A percentile compares a stretch with the other conserved stretches of the same genome.
These are phyloP conservation scores for Mycetomoellerius zeteki DNA, from an alignment of 1,140 invertebrate genomes.

Conservation along the genomic window DNA sequence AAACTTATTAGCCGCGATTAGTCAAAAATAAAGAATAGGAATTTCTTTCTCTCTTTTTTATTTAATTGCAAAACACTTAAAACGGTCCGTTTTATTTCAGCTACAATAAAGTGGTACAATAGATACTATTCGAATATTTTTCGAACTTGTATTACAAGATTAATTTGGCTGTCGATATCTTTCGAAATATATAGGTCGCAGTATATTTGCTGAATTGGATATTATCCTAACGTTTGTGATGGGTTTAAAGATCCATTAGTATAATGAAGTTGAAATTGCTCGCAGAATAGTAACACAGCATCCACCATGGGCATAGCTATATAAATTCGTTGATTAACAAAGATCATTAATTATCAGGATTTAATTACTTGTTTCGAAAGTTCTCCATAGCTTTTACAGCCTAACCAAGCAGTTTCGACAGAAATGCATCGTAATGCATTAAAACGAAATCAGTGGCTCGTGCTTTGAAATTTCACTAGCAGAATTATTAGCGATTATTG, in stretches of 20 bases:
- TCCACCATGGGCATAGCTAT: conserved; percentile 30
- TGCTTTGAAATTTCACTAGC: background rate
- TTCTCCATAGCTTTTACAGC: conserved; percentile 24
- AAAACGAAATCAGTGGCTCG: background rate
- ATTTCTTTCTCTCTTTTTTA: background rate
- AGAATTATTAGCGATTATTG: background rate
- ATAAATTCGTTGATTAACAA: conserved; percentile 56
- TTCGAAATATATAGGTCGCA: background rate
- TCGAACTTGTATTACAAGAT: background rate
- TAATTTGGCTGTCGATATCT: background rate
- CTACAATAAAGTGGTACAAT: background rate
- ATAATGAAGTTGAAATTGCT: conserved; percentile 43
- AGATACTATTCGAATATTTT: background rate
- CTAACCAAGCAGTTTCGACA: conserved; percentile 37
- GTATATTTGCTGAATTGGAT: conserved; percentile 14
- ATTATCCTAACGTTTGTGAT: background rate
- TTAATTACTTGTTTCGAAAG: conserved; percentile 48
- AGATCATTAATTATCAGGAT: conserved; percentile 50
- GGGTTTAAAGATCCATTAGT: conserved; percentile 24
- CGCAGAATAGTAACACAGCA: background rate
- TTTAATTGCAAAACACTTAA: background rate
- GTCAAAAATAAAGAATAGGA: background rate
- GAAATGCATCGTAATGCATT: conserved; percentile 18
- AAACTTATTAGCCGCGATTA: background rate
- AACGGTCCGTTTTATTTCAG: background rate